A percentile compares a stretch with the other conserved stretches of the same genome.
Evolutionary conservation across 2,797 vertebrate species (phyloP).

Genomic region (Takifugu rubripes): DNA sequence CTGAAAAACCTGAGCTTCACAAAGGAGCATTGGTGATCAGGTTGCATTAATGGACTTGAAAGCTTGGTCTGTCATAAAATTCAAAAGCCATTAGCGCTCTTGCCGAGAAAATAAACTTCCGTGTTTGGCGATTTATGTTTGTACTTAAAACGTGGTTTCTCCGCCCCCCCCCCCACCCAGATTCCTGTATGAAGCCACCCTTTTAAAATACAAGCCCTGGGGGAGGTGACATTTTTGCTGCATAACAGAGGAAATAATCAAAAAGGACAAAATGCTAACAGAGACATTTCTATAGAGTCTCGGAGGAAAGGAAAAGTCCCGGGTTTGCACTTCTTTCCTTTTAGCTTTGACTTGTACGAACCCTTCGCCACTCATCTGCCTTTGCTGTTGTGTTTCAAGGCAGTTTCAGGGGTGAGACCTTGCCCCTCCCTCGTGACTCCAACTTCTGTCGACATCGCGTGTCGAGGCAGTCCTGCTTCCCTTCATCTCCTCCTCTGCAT

Average conservation of each 20-base stretch:
- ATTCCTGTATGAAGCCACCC: slow-evolving; percentile 3
- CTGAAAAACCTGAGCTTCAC: not conserved
- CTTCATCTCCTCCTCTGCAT: slow-evolving; percentile 17
- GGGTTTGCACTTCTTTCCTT: slow-evolving; percentile 10
- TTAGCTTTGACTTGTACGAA: slow-evolving; percentile 19
- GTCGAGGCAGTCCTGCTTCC: not conserved
- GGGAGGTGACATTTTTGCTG: slow-evolving; percentile 41
- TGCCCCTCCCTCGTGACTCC: slow-evolving; percentile 28
- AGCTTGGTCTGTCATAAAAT: not conserved
- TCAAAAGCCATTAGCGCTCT: not conserved
- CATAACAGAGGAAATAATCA: slow-evolving; percentile 31
- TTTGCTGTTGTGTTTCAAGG: slow-evolving; percentile 17
- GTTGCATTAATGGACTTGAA: not conserved
- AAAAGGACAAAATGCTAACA: slow-evolving; percentile 36
- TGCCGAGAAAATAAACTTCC: not conserved
- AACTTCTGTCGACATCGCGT: not conserved
- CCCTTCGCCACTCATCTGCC: not conserved
- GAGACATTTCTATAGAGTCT: slow-evolving; percentile 2
- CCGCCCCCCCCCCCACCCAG: slow-evolving; percentile 1
- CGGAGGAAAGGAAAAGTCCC: slow-evolving; percentile 18
- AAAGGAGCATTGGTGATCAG: not conserved
- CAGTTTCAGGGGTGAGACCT: slow-evolving; percentile 7
- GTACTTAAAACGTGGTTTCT: not conserved
- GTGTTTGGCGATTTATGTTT: not conserved
- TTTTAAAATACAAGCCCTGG: slow-evolving; percentile 21